phyloP scores from a whole-genome alignment of 2,888 invertebrate species.

The Omphaloscelis lunosa region DNA sequence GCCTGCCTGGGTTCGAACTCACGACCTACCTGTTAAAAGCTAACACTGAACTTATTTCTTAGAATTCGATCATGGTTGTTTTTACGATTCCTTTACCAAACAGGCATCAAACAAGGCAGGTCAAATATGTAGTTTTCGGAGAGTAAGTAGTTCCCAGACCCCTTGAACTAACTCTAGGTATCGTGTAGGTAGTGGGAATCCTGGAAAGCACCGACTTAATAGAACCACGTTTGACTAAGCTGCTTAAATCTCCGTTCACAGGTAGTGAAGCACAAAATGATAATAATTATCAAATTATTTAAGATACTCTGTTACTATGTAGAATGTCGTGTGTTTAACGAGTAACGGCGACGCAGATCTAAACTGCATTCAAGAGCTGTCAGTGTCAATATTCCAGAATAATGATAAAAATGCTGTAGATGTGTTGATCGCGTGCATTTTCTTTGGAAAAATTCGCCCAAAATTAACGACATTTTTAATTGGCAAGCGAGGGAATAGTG shows the following conservation, averaged over 20 bases:
- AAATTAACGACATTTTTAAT: background rate
- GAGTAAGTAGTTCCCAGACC: background rate
- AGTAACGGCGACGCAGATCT: too few species aligned
- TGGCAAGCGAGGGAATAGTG: background rate
- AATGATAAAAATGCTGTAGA: too few species aligned
- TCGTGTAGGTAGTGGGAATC: background rate
- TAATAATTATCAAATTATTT: slow-evolving; percentile 8
- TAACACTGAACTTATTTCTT: background rate
- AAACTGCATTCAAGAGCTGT: too few species aligned
- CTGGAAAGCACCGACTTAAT: background rate
- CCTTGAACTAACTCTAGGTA: background rate
- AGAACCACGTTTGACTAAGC: slow-evolving; percentile 1
- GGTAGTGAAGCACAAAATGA: background rate
- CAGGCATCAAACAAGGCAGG: background rate
- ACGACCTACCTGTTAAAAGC: background rate
- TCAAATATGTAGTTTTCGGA: background rate
- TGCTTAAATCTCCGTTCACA: background rate
- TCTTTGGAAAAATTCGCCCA: too few species aligned
- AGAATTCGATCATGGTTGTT: background rate
- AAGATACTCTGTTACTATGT: background rate
- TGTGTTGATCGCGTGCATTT: too few species aligned
- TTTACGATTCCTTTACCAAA: background rate
- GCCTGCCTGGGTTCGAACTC: too few species aligned
- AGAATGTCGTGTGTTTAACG: background rate
- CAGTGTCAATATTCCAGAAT: too few species aligned